phyloP scores from a whole-genome alignment of 2,797 vertebrate species.

The Sardinella longiceps region DNA sequence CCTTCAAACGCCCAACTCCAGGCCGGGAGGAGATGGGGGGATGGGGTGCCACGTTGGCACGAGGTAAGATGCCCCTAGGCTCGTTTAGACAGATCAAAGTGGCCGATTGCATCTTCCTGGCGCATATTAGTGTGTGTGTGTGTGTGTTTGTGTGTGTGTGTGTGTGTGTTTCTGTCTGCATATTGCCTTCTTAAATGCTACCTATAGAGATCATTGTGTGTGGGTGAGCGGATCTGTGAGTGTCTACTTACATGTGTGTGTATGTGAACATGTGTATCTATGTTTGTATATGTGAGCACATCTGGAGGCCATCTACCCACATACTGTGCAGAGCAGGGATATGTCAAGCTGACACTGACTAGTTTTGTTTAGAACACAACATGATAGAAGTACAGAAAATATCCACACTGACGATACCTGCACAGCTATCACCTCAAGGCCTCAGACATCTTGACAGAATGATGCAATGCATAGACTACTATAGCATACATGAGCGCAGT shows the following conservation, averaged over 20 bases:
- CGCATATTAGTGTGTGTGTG: not conserved
- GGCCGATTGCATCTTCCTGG: not conserved
- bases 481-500: not conserved
- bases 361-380: too few species aligned
- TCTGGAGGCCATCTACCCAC: not conserved
- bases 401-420: not conserved
- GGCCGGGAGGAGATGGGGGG: not conserved
- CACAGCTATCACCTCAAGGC: not conserved
- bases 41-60: not conserved
- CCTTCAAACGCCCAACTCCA: not conserved
- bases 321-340: not conserved
- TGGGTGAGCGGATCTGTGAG: not conserved
- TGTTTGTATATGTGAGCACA: not conserved
- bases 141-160: too few species aligned
- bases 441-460: too few species aligned
- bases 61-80: not conserved
- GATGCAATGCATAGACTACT: not conserved
- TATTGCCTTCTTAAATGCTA: not conserved
- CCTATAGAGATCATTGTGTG: not conserved
- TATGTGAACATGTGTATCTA: not conserved
- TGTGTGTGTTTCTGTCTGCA: not conserved
- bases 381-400: not conserved
- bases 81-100: not conserved
- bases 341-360: not conserved
- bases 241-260: not conserved